A percentile compares a stretch with the other conserved stretches of the same genome.
These are phyloP conservation scores for Pemphredon lugubris DNA, from an alignment of 2,888 invertebrate species.

Conservation along the genomic window DNA sequence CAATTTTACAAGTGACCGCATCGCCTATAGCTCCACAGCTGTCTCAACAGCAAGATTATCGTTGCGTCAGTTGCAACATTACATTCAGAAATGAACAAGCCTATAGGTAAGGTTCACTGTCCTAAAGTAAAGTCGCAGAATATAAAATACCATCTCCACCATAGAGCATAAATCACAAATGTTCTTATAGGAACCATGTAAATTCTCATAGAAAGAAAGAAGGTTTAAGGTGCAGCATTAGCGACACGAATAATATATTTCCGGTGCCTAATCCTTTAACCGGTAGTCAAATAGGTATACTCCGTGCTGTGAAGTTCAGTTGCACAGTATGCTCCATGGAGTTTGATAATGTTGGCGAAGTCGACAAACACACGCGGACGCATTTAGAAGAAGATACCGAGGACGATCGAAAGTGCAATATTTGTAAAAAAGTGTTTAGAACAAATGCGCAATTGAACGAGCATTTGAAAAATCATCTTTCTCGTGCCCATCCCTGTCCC, in stretches of 20 bases:
- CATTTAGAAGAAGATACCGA: conserved; percentile 64
- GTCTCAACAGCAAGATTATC: conserved; percentile 42
- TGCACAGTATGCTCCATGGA: conserved; percentile 73
- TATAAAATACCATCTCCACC: background rate
- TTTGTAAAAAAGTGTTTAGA: conserved; percentile 68
- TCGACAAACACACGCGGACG: conserved; percentile 72
- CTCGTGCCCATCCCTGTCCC: conserved; percentile 68
- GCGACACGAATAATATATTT: conserved; percentile 55
- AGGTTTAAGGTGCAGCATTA: conserved; percentile 52
- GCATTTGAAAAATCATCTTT: conserved; percentile 70
- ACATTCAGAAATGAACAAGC: conserved; percentile 68
- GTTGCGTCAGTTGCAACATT: conserved; percentile 66
- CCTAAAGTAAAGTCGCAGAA: background rate
- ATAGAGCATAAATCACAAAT: conserved; percentile 9
- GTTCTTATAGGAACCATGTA: conserved; percentile 61
- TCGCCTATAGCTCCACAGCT: conserved; percentile 24
- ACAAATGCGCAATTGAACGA: conserved; percentile 58
- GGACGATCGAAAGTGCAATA: conserved; percentile 67
- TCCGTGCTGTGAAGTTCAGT: conserved; percentile 68
- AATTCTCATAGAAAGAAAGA: conserved; percentile 62
- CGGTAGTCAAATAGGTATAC: conserved; percentile 61
- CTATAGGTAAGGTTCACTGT: conserved; percentile 59
- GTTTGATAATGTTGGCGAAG: conserved; percentile 71
- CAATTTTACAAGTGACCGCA: conserved; percentile 34
- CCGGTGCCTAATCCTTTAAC: conserved; percentile 60